phyloP scores from a whole-genome alignment of 2,888 invertebrate species.

The Thereva unica region DNA sequence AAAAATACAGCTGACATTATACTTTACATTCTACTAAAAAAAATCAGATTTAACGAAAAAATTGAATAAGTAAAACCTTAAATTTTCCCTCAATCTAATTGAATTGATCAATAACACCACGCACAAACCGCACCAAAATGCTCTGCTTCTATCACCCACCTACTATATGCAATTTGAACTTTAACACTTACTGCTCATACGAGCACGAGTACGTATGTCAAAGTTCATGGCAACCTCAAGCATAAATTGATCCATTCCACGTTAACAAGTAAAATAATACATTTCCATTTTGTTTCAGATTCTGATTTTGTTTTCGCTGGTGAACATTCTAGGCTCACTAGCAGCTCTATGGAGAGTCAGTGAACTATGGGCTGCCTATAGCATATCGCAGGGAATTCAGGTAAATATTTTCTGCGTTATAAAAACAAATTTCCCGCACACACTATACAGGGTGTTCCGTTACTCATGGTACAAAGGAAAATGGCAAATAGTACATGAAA shows the following conservation, averaged over 20 bases:
- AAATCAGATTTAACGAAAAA: too few species aligned
- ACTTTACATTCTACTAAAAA: too few species aligned
- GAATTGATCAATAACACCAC: too few species aligned
- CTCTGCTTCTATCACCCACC: too few species aligned
- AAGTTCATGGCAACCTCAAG: neutral
- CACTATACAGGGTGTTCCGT: too few species aligned
- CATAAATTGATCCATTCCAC: neutral
- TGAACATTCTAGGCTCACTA: conserved; percentile 54
- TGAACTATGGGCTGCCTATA: conserved; percentile 58
- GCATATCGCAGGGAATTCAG: conserved; percentile 59
- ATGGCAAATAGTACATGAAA: conserved; percentile 13
- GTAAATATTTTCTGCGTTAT: conserved; percentile 36
- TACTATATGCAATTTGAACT: too few species aligned
- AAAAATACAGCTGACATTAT: too few species aligned
- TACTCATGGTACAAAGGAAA: too few species aligned
- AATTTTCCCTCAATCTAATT: too few species aligned
- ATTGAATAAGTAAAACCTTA: too few species aligned
- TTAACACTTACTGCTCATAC: too few species aligned
- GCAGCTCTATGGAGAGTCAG: conserved; percentile 56
- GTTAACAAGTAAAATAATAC: neutral
- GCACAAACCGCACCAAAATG: too few species aligned
- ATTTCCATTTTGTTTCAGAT: conserved; percentile 52
- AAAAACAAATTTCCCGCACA: conserved; percentile 6
- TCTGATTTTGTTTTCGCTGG: conserved; percentile 53
- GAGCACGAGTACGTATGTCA: neutral